These are phyloP conservation scores for Phodopus roborovskii DNA, from an alignment of 2,113 vertebrate species.

Conservation along the genomic window DNA sequence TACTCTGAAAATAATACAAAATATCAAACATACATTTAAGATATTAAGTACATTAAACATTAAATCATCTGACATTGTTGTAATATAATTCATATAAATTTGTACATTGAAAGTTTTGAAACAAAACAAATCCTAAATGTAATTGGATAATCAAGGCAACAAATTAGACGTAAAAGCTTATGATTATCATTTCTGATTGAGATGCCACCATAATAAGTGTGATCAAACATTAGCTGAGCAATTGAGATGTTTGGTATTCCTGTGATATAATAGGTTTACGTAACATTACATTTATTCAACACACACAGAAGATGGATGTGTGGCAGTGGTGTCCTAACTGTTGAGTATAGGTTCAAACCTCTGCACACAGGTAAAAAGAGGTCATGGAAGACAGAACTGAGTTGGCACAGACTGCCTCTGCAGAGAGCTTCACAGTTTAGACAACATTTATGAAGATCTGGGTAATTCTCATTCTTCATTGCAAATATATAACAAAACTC, in stretches of 20 bases:
- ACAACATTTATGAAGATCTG: neutral
- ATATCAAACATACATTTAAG: neutral
- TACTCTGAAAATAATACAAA: neutral
- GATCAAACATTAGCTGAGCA: neutral
- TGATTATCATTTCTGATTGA: slow-evolving; percentile 24
- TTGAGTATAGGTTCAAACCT: neutral
- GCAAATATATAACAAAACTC: neutral
- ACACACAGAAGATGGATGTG: neutral
- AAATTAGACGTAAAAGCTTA: neutral
- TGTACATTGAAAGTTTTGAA: neutral
- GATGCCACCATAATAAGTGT: neutral
- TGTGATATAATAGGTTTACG: neutral
- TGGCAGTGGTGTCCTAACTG: neutral
- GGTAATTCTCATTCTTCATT: neutral
- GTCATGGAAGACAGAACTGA: neutral
- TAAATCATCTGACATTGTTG: neutral
- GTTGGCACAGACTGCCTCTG: neutral
- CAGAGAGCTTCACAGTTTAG: neutral
- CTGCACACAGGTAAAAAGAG: neutral
- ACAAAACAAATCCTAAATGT: neutral
- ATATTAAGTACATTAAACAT: neutral
- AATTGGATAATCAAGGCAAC: slow-evolving; percentile 17
- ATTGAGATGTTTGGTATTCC: neutral
- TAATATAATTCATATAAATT: neutral
- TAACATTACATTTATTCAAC: neutral